These are phyloP conservation scores for Cheilosia urbana DNA, from an alignment of 2,888 invertebrate genomes.

Conservation along the genomic window DNA sequence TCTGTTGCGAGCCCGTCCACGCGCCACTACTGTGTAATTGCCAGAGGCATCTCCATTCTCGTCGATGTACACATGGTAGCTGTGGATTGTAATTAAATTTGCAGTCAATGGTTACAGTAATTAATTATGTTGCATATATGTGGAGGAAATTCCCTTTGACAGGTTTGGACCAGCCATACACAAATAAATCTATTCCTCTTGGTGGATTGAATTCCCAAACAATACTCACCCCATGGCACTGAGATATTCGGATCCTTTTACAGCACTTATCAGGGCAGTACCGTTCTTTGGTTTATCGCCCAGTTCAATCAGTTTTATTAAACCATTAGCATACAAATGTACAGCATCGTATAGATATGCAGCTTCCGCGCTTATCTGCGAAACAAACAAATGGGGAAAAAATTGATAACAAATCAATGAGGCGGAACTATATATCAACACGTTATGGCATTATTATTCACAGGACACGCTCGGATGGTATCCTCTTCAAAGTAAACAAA, in stretches of 20 bases:
- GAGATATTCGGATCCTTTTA: constrained; percentile 91
- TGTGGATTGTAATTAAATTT: constrained; percentile 80
- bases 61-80: constrained; percentile 96
- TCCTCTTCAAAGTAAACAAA: constrained; percentile 17
- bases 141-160: no score
- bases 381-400: neutral
- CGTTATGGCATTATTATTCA: constrained; percentile 22
- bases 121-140: constrained; percentile 1
- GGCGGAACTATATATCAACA: constrained; percentile 43
- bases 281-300: constrained; percentile 91
- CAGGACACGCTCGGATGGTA: constrained; percentile 15
- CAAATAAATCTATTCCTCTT: no score
- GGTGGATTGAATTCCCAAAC: neutral
- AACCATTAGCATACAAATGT: constrained; percentile 93
- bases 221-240: constrained; percentile 92
- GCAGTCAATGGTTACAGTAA: neutral
- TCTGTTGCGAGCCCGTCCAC: constrained; percentile 82
- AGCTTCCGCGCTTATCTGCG: constrained; percentile 93
- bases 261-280: constrained; percentile 90
- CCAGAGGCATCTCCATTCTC: constrained; percentile 96
- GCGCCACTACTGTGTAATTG: constrained; percentile 94
- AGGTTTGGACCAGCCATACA: neutral
- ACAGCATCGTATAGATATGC: constrained; percentile 97
- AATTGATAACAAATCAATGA: constrained; percentile 35
- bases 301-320: constrained; percentile 88